Conservation (phyloP, 30 jellyfish, hydroid and myxozoan genomes). For the Hydractinia symbiolongicarpus region DNA sequence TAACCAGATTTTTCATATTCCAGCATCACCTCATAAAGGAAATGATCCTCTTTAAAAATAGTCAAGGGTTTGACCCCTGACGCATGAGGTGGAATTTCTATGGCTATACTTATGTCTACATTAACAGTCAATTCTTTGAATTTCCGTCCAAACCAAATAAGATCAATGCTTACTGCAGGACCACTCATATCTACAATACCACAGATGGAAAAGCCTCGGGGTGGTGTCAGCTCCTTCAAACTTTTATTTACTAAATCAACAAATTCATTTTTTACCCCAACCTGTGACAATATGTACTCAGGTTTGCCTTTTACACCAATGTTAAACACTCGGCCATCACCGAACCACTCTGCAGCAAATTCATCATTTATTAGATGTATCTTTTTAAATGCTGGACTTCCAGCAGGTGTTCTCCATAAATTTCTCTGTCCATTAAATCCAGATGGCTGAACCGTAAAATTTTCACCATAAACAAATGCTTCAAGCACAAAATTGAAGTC, state of each 20-base stretch:
- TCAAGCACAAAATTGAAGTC: not conserved
- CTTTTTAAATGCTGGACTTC: not conserved
- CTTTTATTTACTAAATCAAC: not conserved
- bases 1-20: not conserved
- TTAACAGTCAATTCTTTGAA: not conserved
- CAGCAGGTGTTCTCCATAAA: not conserved
- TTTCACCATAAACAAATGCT: not conserved
- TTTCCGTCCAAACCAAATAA: not conserved
- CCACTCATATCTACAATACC: not conserved
- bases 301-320: not conserved
- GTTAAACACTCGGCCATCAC: not conserved
- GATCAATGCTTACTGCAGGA: conserved; percentile 3
- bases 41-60: not conserved
- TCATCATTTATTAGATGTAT: not conserved
- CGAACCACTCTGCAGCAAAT: not conserved
- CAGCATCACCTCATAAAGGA: not conserved
- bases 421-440: not conserved
- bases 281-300: not conserved
- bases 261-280: not conserved
- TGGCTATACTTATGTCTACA: not conserved
- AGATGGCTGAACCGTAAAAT: not conserved
- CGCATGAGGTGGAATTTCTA: not conserved
- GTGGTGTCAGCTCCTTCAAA: not conserved
- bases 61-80: not conserved
- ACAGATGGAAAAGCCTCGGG: not conserved